Base-by-base conservation (phyloP, 2,113 vertebrate species). In the Seriola rivoliana region DNA sequence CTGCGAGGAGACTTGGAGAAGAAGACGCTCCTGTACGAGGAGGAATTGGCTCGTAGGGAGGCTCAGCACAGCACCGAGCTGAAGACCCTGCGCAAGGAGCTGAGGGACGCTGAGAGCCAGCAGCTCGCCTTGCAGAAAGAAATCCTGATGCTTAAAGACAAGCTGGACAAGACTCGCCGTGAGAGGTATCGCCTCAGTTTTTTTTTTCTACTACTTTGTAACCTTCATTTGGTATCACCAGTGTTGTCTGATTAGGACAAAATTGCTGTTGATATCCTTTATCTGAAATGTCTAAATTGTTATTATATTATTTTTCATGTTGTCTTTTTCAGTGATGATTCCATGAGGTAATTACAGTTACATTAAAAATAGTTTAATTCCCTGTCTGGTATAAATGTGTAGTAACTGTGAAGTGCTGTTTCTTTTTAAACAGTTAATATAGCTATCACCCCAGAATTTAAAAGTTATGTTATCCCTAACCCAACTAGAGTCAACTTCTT, bases 61-160 rank as follows among this genome's bases (percentile, higher is more conserved):
- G 91, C 94, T 13, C 95, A 97, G 85, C 97, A 99, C 62, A 92
- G 94, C 90, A 94, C 89, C 48, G 98, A 99, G 94, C 91, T 98
- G 13, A 99, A 98, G 94, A 95, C 94, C 76, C 94, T 98, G 82
- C 97, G 97, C 91, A 99, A 99, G 86, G 98, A 99, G 78, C 92
- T 98, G 32, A 94, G 96, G n/a, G 98, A 99, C 38, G 96, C 96
- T 1, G 98, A 99, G 94, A 96, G 97, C 86, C 97, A 98, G 71
- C 97, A 99, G 16, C 97, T 99, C 72, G 93, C 96, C 69, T 96
- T 99, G 85, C 97, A 98, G 91, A 99, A 99, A 87, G 98, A 99
- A 91, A 97, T 98, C 81, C 95, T 98, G 94, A 91, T 99, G 93
- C 96, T 99, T 73, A 98, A 98, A 93, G 98, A 99, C 95, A 99